Evolutionary conservation across 53 echinoderm and acorn worm species (phyloP), one percentile per base, ranked within the genome.

Genomic region (Echinarachnius parma): DNA sequence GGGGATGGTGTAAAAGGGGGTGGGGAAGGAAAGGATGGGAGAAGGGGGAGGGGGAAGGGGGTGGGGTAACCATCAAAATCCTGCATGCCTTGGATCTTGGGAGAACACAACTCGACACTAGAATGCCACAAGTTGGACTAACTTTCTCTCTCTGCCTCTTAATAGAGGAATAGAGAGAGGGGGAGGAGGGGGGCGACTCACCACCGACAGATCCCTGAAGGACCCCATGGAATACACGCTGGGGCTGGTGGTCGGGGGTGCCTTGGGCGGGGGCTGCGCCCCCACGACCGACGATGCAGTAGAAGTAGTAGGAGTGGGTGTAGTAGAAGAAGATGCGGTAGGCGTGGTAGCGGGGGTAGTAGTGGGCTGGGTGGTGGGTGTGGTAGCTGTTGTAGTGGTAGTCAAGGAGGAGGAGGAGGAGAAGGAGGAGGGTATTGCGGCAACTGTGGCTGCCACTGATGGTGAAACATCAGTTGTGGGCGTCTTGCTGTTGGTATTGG

Each of bases 161-260:
- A 13, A 39, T 7, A 39, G 42, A 39, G 42, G 42, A 13, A n/a
- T n/a, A n/a, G n/a, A 33, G 44, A 22, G 28, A 28, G 58, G 28
- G 31, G 45, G 47, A 8, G 68, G 29, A 24, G 16, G 30, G 19
- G 61, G 34, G 21, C 32, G 23, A 68, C 74, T 72, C 74, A 72
- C 74, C 74, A 72, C 74, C 55, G 74, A 72, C 14, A 72, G 74
- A 36, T 72, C 74, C 42, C 74, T 55, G 28, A 80, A 80, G 3
- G 80, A 80, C 47, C 80, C 80, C 68, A 80, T 80, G 59, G 80
- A 80, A 60, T 80, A 80, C 30, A 80, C 68, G 45, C 68, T 67
- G 22, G 80, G 80, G 63, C 80, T 80, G 44, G 80, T 59, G 46
- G 80, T 30, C 28, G 31, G 53, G 47, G 58, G 49, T 34, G 59